Percentiles rank a stretch among this genome's conserved stretches.
Evolutionary conservation across 2,888 invertebrate genomes (phyloP).

Genomic region (Habrosyne pyritoides): DNA sequence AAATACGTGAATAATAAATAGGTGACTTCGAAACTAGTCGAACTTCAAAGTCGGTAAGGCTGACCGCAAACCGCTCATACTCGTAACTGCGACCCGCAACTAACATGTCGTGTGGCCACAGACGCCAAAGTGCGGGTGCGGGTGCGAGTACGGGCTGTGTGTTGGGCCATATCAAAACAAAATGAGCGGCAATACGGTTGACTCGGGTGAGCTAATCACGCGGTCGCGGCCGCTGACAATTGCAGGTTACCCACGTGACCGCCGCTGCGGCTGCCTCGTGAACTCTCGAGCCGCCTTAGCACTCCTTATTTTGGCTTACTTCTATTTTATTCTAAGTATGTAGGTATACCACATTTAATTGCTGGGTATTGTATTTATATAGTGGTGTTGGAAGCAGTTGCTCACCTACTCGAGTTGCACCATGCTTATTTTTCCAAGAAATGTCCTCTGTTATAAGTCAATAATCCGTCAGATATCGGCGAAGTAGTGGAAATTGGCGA

Average conservation of each 20-base stretch:
- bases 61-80: slow-evolving; percentile 42
- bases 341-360: background rate
- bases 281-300: slow-evolving; percentile 26
- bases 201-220: slow-evolving; percentile 62
- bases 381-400: too few relatives aligned
- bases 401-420: too few relatives aligned
- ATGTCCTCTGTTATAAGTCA: too few relatives aligned
- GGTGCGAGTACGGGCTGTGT: slow-evolving; percentile 35
- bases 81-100: slow-evolving; percentile 54
- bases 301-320: background rate
- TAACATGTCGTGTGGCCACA: slow-evolving; percentile 54
- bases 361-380: background rate
- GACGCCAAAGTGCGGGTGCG: slow-evolving; percentile 41
- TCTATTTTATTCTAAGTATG: slow-evolving; percentile 16
- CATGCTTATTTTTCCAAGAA: too few relatives aligned
- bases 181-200: slow-evolving; percentile 44
- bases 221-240: slow-evolving; percentile 50
- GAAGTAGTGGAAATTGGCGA: too few relatives aligned
- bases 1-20: background rate
- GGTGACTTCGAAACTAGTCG: slow-evolving; percentile 20
- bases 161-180: slow-evolving; percentile 59
- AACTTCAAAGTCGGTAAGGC: slow-evolving; percentile 40
- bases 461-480: too few relatives aligned
- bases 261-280: slow-evolving; percentile 27
- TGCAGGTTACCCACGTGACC: slow-evolving; percentile 64